Evolutionary conservation across 2,797 vertebrate species (phyloP), one percentile per base, ranked within the genome.

Genomic region (Podarcis siculus): DNA sequence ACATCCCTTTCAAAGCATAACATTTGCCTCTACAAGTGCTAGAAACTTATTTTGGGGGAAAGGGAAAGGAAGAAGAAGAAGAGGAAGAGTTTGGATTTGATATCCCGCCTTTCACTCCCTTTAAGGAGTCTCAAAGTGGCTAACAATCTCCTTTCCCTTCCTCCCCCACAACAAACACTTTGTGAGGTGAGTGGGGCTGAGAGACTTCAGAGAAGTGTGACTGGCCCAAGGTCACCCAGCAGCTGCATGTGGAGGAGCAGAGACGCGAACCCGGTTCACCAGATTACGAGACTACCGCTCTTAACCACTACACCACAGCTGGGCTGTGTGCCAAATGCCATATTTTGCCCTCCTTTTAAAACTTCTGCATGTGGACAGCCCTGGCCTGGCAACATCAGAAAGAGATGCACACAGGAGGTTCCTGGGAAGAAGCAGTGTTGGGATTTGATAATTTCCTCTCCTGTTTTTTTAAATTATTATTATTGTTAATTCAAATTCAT

Each of bases 401-500:
- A 76, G 13, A 3, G 23, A 4, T 23, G 23, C 30, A 35, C 30
- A 37, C 2, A 72, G 69, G 87, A 84, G 80, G 39, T 89, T 30
- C 83, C 32, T 76, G 7, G 2, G 42, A 66, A 15, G 13, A 85
- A 42, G 21, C 55, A 39, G 61, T 6, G 25, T 30, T 79, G 35
- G 8, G 55, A 42, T 83, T n/a, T 85, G 55, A 25, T 37, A 92
- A 92, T 95, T 87, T 92, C 85, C 91, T 86, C 79, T 89, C 67
- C 73, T 92, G 45, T 49, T 49, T 49, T 45, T 12, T 49, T 3
- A 3, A 42, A 42, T 49, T 49, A 49, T 49, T 49, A 12, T 49
- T 49, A 49, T 95, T 95, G 92, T 91, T 95, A 94, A 95, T 95
- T 95, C 92, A 93, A 88, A 95, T 93, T 93, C 90, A 88, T 0